A percentile compares a stretch with the other conserved stretches of the same genome.
Evolutionary conservation across 2,888 invertebrate species (phyloP).

Genomic region (Drosophila limbata): DNA sequence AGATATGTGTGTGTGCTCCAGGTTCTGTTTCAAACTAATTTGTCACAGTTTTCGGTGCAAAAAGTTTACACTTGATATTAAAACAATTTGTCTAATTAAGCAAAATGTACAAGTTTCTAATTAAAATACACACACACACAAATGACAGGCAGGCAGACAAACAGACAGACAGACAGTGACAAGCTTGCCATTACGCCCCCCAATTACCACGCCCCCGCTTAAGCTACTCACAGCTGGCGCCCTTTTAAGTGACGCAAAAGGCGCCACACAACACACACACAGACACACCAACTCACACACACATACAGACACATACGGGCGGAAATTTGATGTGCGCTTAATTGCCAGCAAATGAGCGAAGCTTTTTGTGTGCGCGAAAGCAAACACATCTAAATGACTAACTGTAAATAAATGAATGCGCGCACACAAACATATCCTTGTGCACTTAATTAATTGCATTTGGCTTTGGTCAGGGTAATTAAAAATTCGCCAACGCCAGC

Average conservation of each 20-base stretch:
- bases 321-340: constrained; percentile 69
- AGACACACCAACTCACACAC: constrained; percentile 8
- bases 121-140: constrained; percentile 71
- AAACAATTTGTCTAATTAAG: constrained; percentile 81
- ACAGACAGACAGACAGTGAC: constrained; percentile 27
- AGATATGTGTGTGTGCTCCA: constrained; percentile 15
- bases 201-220: constrained; percentile 29
- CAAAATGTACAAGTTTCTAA: constrained; percentile 80
- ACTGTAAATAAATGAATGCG: constrained; percentile 71
- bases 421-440: constrained; percentile 47
- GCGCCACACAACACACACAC: constrained; percentile 22
- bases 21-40: constrained; percentile 64
- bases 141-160: constrained; percentile 12
- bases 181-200: constrained; percentile 22
- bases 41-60: constrained; percentile 58
- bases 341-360: constrained; percentile 77
- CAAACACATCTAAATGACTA: constrained; percentile 71
- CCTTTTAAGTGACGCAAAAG: constrained; percentile 53
- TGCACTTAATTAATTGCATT: constrained; percentile 74
- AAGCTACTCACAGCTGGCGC: constrained; percentile 43
- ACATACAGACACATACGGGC: constrained; percentile 25
- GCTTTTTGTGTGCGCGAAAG: constrained; percentile 50
- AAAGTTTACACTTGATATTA: constrained; percentile 71
- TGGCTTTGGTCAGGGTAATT: constrained; percentile 53
- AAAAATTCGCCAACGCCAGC: constrained; percentile 31